Evolutionary conservation across 2,797 vertebrate genomes (phyloP).

Genomic region (Neosilurus mollespiculum): DNA sequence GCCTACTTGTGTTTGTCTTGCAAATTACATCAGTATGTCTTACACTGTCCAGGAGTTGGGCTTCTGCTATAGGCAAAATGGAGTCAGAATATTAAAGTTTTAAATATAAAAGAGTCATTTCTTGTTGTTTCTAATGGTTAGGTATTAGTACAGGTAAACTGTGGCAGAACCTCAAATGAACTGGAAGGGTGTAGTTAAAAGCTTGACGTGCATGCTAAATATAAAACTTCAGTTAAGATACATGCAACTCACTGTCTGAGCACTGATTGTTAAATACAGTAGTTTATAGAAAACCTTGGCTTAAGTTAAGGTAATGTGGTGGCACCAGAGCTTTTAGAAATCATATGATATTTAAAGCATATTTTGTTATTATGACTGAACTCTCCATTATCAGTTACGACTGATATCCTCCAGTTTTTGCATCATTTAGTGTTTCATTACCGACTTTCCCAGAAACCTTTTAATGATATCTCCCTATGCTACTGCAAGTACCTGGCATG

Average conservation of each 20-base stretch:
- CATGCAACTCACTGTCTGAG: slow-evolving; percentile 38
- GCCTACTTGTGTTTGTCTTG: slow-evolving; percentile 90
- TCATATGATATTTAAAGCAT: background rate
- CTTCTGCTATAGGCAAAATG: slow-evolving; percentile 87
- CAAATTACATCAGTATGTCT: slow-evolving; percentile 89
- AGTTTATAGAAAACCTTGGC: background rate
- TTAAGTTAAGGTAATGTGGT: background rate
- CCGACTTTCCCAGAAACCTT: background rate
- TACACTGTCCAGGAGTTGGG: slow-evolving; percentile 89
- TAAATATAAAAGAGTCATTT: background rate
- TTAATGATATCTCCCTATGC: slow-evolving; percentile 28
- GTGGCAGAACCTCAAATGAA: slow-evolving; percentile 97
- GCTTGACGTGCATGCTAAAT: slow-evolving; percentile 89
- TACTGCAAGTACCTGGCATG: slow-evolving; percentile 71
- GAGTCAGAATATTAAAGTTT: background rate
- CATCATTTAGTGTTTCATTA: slow-evolving; percentile 18
- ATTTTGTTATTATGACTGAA: slow-evolving; percentile 7
- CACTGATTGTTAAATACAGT: slow-evolving; percentile 7
- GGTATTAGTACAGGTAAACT: slow-evolving; percentile 61
- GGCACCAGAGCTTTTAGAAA: slow-evolving; percentile 13
- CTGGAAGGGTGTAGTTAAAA: slow-evolving; percentile 88
- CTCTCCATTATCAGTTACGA: slow-evolving; percentile 6
- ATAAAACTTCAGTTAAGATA: slow-evolving; percentile 39
- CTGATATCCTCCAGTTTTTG: background rate
- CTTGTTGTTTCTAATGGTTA: background rate